A percentile compares a stretch with the other conserved stretches of the same genome.
These are phyloP conservation scores for Trogon melanurus DNA, from an alignment of 2,113 vertebrate species.

Conservation along the genomic window DNA sequence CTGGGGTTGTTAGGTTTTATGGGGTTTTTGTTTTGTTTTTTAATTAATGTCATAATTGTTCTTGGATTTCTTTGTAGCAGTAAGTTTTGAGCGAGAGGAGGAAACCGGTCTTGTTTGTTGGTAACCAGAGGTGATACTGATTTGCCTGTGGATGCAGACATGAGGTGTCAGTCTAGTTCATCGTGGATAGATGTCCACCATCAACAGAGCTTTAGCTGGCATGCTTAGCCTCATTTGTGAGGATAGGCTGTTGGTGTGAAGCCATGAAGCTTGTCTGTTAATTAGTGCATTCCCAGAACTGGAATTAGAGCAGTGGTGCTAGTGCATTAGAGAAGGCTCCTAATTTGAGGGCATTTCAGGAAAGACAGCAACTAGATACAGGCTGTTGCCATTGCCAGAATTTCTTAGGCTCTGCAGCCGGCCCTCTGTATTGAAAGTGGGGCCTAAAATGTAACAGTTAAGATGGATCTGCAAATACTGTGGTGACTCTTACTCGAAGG, in stretches of 20 bases:
- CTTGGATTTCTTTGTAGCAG: neutral
- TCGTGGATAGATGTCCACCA: neutral
- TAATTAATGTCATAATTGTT: neutral
- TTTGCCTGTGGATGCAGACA: neutral
- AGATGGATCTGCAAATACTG: neutral
- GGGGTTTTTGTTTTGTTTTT: neutral
- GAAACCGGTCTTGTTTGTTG: neutral
- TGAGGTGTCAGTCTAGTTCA: neutral
- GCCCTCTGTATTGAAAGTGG: neutral
- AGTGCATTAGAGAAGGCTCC: neutral
- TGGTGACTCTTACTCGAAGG: neutral
- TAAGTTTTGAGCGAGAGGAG: neutral
- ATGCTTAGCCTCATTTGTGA: neutral
- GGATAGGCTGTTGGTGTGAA: neutral
- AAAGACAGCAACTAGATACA: neutral
- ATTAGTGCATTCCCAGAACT: neutral
- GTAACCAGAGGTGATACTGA: neutral
- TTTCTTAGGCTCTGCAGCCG: neutral
- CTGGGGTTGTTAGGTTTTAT: neutral
- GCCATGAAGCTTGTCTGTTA: neutral
- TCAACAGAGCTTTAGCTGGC: neutral
- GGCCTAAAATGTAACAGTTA: neutral
- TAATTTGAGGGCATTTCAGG: neutral
- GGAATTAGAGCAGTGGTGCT: neutral
- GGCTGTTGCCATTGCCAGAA: neutral